phyloP scores from a whole-genome alignment of 2,888 invertebrate genomes.

The Heteromurus nitidus region DNA sequence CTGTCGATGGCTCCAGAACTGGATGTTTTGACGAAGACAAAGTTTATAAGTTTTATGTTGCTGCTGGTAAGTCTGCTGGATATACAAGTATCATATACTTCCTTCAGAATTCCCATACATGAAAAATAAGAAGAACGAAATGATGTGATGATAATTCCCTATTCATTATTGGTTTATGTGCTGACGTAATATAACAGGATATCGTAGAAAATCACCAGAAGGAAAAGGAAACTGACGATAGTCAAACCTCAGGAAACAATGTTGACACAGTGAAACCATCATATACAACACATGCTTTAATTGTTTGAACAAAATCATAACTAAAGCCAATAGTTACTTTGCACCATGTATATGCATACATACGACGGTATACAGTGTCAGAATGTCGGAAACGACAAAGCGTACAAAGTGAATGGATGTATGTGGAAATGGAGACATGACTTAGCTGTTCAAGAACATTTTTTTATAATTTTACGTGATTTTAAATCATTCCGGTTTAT shows the following conservation, averaged over 20 bases:
- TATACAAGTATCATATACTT: too few species aligned
- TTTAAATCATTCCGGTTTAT: too few species aligned
- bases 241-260: not conserved
- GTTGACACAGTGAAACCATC: not conserved
- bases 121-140: too few species aligned
- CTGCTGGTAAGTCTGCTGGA: constrained; percentile 26
- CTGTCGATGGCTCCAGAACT: constrained; percentile 59
- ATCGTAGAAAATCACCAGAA: constrained; percentile 20
- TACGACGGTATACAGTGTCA: too few species aligned
- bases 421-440: too few species aligned
- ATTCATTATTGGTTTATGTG: not conserved
- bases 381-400: too few species aligned
- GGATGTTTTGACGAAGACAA: constrained; percentile 26
- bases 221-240: not conserved
- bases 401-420: too few species aligned
- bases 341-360: too few species aligned
- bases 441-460: too few species aligned
- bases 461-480: too few species aligned
- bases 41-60: constrained; percentile 33
- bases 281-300: not conserved
- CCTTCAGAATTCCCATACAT: too few species aligned
- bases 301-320: constrained; percentile 5
- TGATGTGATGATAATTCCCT: not conserved
- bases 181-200: constrained; percentile 11
- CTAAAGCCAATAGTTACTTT: too few species aligned